Evolutionary conservation across 2,113 vertebrate species (phyloP).

Genomic region (Colius striatus): DNA sequence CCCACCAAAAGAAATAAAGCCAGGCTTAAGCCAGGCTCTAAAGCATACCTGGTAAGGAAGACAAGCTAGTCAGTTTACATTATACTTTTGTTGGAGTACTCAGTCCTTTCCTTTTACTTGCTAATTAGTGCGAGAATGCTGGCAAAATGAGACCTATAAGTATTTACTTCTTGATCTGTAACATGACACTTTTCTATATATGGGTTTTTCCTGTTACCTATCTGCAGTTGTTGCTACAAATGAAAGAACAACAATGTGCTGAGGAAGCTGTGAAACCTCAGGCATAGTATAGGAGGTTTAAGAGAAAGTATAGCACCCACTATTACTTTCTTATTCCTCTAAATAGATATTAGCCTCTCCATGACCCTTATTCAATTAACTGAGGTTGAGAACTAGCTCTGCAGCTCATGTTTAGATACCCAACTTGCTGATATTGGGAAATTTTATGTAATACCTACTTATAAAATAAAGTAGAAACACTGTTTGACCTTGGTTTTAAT

Average conservation of each 20-base stretch:
- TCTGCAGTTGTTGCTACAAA: not conserved
- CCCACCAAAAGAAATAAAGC: not conserved
- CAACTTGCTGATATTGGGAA: not conserved
- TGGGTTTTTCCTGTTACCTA: not conserved
- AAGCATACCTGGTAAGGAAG: not conserved
- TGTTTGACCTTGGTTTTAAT: conserved; percentile 21
- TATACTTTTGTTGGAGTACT: not conserved
- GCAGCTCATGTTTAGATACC: not conserved
- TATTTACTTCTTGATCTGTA: not conserved
- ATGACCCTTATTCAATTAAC: not conserved
- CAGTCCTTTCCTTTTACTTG: not conserved
- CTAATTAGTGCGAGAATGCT: not conserved
- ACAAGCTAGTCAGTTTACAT: not conserved
- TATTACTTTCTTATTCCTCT: not conserved
- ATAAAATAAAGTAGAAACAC: not conserved
- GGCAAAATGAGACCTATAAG: not conserved
- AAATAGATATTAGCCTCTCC: not conserved
- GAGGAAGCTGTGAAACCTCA: not conserved
- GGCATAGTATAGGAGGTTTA: not conserved
- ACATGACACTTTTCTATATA: not conserved
- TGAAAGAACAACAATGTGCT: not conserved
- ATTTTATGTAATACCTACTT: not conserved
- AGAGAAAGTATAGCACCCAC: not conserved
- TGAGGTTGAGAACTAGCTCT: not conserved
- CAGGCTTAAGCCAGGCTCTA: not conserved